phyloP scores from a whole-genome alignment of 2,797 vertebrate species.

The Aplochiton taeniatus region DNA sequence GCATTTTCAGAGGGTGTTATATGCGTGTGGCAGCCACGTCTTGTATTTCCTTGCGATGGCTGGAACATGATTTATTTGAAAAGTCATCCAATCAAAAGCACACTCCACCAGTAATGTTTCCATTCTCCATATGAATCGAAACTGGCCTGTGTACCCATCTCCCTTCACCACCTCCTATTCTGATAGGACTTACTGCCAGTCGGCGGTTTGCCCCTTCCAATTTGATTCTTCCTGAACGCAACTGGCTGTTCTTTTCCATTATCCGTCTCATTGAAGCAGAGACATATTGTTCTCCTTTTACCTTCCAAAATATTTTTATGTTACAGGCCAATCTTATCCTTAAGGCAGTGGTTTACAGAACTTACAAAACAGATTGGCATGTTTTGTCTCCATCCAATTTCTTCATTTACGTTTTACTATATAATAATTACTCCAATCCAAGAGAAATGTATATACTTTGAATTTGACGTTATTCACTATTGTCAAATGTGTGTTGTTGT shows the following conservation, averaged over 20 bases:
- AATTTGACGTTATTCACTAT: no score
- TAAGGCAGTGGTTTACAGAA: no score
- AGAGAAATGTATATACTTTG: no score
- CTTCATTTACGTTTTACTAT: no score
- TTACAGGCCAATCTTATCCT: no score
- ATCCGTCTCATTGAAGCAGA: no score
- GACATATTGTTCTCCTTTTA: no score
- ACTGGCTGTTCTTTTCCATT: constrained; percentile 1
- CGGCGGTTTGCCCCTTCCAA: constrained; percentile 32
- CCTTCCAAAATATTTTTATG: no score
- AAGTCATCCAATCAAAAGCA: constrained; percentile 58
- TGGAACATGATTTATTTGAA: constrained; percentile 63
- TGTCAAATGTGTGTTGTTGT: no score
- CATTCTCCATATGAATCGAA: constrained; percentile 72
- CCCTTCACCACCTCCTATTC: constrained; percentile 55
- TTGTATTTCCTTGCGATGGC: constrained; percentile 49
- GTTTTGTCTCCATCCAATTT: no score
- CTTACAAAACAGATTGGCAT: no score
- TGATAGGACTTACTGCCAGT: constrained; percentile 63
- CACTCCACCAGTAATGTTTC: constrained; percentile 59
- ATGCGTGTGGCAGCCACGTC: constrained; percentile 31
- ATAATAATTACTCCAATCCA: not conserved
- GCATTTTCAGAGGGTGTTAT: constrained; percentile 51
- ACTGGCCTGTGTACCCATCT: constrained; percentile 62
- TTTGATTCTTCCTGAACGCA: constrained; percentile 52